Conservation (phyloP, 2,797 vertebrate species). For the Enteromius argenteus region DNA sequence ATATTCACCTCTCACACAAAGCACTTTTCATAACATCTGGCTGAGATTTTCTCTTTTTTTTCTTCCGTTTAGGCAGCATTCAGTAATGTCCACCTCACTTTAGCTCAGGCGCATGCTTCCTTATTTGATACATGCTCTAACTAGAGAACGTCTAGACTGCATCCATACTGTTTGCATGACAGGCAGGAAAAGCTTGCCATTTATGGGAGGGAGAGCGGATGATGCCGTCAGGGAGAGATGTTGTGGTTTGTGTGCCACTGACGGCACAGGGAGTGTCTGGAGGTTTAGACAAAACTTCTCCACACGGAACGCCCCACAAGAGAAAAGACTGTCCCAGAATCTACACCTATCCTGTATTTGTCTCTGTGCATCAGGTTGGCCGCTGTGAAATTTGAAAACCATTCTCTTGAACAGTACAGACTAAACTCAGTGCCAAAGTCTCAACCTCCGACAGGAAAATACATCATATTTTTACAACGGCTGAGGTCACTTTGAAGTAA, state of each 20-base stretch:
- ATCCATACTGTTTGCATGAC: conserved; percentile 54
- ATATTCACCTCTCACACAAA: conserved; percentile 49
- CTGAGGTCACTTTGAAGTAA: conserved; percentile 61
- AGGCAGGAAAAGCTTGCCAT: conserved; percentile 54
- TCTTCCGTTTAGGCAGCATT: conserved; percentile 34
- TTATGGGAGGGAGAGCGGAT: conserved; percentile 46
- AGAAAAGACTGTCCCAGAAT: conserved; percentile 18
- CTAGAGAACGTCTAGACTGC: conserved; percentile 59
- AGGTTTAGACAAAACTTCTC: conserved; percentile 33
- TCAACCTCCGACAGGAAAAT: conserved; percentile 59
- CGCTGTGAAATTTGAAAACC: conserved; percentile 45
- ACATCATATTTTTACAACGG: conserved; percentile 59
- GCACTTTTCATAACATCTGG: conserved; percentile 57
- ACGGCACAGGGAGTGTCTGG: conserved; percentile 51
- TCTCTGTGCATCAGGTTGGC: conserved; percentile 15
- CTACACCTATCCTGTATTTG: conserved; percentile 14
- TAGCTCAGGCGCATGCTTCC: conserved; percentile 17
- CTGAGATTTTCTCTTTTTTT: conserved; percentile 35
- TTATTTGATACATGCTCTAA: conserved; percentile 43
- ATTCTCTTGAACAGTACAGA: conserved; percentile 49
- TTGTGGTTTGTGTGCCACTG: conserved; percentile 51
- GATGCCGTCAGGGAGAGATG: conserved; percentile 45
- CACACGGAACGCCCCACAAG: background rate
- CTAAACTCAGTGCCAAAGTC: conserved; percentile 52
- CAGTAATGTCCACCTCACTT: conserved; percentile 33